Evolutionary conservation across 2,113 vertebrate species (phyloP), one percentile per base, ranked within the genome.

Genomic region (Entomyzon cyanotis): DNA sequence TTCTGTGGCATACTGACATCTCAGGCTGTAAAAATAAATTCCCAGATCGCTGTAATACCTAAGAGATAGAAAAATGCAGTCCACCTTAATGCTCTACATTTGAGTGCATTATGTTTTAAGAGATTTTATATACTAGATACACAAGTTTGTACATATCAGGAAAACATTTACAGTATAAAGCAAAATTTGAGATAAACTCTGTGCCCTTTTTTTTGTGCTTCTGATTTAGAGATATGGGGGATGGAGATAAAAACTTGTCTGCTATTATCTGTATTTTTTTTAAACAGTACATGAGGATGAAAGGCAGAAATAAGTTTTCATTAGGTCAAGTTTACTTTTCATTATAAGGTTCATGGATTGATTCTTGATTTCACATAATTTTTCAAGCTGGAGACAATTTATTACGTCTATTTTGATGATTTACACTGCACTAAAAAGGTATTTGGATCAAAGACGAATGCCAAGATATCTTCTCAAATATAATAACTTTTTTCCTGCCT

Each of bases 231-330:
- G 4, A 53, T 56, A 44, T 19, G n/a, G 52, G 13, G 15, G 49
- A 24, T 24, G 23, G 46, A 67, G 42, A 59, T 62, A 77, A 74
- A 89, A 89, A n/a, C 20, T 44, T 90, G 60, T 5, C 27, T 87
- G 85, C 71, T 89, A 56, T 65, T 95, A 93, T 82, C 87, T 95
- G 47, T 88, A 12, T 14, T 46, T 74, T 74, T 79, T 74, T 11
- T 3, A 39, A 82, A 90, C 69, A 90, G 85, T 94, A 93, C 56
- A 25, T 86, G 93, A 97, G 83, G 83, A 94, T 91, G 90, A 96
- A 96, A 96, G 94, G 83, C 92, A 93, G 84, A 97, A 97, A 84
- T 89, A 95, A 97, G 91, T 97, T 96, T 96, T 96, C 93, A 91
- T 94, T 67, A 88, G 12, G 80, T 97, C 83, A 97, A 85, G 73